A percentile compares a stretch with the other conserved stretches of the same genome.
Evolutionary conservation across 2,797 vertebrate species (phyloP).

Genomic region (Phoeniculus purpureus): DNA sequence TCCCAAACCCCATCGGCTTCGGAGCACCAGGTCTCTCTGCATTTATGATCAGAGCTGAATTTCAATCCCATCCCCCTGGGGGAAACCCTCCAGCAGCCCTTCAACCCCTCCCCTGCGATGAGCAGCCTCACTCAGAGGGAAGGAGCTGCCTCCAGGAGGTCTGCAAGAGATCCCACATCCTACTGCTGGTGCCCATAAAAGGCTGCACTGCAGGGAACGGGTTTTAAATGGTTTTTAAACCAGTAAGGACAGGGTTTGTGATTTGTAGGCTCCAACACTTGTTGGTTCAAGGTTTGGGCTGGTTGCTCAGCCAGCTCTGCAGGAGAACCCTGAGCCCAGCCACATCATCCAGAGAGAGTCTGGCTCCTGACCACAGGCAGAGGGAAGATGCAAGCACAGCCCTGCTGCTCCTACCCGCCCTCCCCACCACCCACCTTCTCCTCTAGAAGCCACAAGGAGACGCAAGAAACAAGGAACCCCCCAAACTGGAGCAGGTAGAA

Average conservation of each 20-base stretch:
- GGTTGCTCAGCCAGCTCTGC: neutral
- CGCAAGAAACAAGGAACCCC: too few relatives aligned
- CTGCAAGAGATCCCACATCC: neutral
- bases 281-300: neutral
- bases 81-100: neutral
- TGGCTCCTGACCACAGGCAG: neutral
- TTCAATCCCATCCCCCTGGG: neutral
- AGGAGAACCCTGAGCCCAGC: neutral
- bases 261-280: neutral
- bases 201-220: neutral
- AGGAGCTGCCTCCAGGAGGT: neutral
- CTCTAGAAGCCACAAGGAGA: neutral
- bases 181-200: neutral
- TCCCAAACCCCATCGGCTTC: neutral
- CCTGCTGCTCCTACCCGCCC: neutral
- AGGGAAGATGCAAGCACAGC: neutral
- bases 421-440: neutral
- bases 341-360: neutral
- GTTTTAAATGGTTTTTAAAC: neutral
- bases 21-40: neutral
- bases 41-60: neutral
- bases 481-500: neutral
- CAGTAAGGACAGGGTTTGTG: neutral
- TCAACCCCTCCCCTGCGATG: neutral
- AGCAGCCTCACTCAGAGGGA: neutral